phyloP scores from a whole-genome alignment of 2,888 invertebrate species.

The Amphipoea lucens region DNA sequence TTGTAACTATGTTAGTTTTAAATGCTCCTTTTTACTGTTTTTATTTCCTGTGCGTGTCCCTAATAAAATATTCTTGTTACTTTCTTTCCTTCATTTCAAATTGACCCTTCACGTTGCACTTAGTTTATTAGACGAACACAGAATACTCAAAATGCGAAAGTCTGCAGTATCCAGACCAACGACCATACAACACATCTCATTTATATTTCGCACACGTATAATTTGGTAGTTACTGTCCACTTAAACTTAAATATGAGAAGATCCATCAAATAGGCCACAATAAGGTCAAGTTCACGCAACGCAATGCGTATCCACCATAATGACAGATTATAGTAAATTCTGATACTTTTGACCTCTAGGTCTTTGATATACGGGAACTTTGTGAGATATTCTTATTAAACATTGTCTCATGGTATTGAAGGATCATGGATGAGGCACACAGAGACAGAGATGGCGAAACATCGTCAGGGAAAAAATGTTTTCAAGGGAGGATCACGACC shows the following conservation, averaged over 20 bases:
- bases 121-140: neutral
- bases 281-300: conserved; percentile 61
- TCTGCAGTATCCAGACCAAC: neutral
- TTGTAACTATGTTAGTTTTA: too few relatives aligned
- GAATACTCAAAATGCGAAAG: conserved; percentile 40
- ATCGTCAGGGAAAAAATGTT: too few relatives aligned
- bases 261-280: conserved; percentile 54
- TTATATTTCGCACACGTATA: conserved; percentile 53
- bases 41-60: too few relatives aligned
- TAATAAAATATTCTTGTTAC: too few relatives aligned
- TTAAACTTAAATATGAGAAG: conserved; percentile 64
- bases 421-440: neutral
- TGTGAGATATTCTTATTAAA: conserved; percentile 13
- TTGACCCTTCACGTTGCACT: neutral
- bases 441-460: too few relatives aligned
- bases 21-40: too few relatives aligned
- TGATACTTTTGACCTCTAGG: conserved; percentile 55
- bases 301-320: conserved; percentile 48
- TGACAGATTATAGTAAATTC: conserved; percentile 53
- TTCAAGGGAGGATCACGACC: too few relatives aligned
- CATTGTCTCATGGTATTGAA: neutral
- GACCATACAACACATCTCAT: conserved; percentile 23
- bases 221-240: conserved; percentile 53
- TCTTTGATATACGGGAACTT: conserved; percentile 11
- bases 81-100: neutral